Base-by-base conservation (phyloP, 2,113 vertebrate species). In the Erythrocercus mccallii region DNA sequence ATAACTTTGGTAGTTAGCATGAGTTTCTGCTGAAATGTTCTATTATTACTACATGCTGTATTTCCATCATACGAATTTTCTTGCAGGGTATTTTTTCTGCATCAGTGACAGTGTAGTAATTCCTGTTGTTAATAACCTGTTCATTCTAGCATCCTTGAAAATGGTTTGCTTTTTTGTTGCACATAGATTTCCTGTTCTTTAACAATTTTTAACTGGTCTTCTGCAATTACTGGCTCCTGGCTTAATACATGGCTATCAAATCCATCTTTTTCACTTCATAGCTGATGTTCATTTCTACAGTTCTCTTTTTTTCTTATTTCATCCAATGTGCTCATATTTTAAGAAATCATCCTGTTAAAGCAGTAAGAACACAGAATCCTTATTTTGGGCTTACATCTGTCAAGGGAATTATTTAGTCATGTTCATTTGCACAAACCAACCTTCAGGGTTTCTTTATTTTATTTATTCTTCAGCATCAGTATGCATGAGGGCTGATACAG, bases 321-420 rank as follows among this genome's bases (percentile, higher is more conserved):
- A 79, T 44, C 53, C 9, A 3, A 31, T 78, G 84, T 95, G 74
- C 37, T 93, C 47, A 5, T 88, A 90, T 93, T 90, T 95, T 79
- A 96, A 86, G 83, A 94, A 83, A 53, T 79, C 68, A 60, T 83
- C 53, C 37, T 81, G 87, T 77, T 84, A 89, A 91, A 92, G 80
- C 76, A 94, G 76, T 35, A 86, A 81, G 82, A 91, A 86, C 71
- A 81, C 7, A 45, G 79, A 86, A 84, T 53, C 44, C 86, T 88
- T 94, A 88, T 88, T 97, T 68, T 81, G 37, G 64, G 76, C 74
- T 86, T 86, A 65, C 79, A 95, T 86, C 90, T 95, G 92, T 85
- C 95, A 95, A 81, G 69, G n/a, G 76, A 64, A 83, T 95, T 88
- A 92, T 64, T 94, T 60, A 94, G 76, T 76, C 58, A 81, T n/a